Conservation (phyloP, 92 coral and sea anemone genomes). For the Phenganax subtilis region DNA sequence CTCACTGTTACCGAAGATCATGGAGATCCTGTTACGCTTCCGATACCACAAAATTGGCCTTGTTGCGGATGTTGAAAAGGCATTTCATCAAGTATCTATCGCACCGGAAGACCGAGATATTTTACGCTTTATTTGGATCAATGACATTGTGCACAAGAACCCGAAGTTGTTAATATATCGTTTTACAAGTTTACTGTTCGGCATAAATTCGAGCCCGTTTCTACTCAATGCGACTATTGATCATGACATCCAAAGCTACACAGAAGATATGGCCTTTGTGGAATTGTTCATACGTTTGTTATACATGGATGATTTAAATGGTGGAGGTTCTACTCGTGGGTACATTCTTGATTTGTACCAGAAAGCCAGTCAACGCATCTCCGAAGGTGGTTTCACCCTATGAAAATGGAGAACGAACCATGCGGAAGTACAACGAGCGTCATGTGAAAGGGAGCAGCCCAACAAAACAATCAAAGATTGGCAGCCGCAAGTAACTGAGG, state of each 20-base stretch:
- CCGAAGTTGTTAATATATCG: conserved; percentile 40
- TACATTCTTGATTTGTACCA: conserved; percentile 15
- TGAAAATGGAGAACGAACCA: conserved; percentile 49
- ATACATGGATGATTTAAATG: conserved; percentile 52
- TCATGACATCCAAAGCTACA: conserved; percentile 26
- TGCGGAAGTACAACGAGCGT: neutral
- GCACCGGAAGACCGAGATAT: neutral
- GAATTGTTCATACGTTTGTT: conserved; percentile 41
- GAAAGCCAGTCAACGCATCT: conserved; percentile 32
- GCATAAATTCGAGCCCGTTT: conserved; percentile 43
- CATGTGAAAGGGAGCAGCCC: neutral
- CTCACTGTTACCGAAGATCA: conserved; percentile 25
- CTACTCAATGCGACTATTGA: conserved; percentile 51
- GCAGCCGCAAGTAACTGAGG: conserved; percentile 30
- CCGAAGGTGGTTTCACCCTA: conserved; percentile 34
- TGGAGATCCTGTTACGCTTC: conserved; percentile 31
- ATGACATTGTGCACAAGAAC: conserved; percentile 26
- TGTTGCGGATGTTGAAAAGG: conserved; percentile 39
- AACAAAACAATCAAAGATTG: conserved; percentile 12
- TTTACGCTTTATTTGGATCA: conserved; percentile 38
- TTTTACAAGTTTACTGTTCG: conserved; percentile 39
- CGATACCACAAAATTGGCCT: conserved; percentile 42
- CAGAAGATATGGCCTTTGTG: conserved; percentile 37
- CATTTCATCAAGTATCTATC: conserved; percentile 20
- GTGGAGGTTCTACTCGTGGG: conserved; percentile 32